phyloP scores from a whole-genome alignment of 2,113 vertebrate genomes.

The Clarias gariepinus region DNA sequence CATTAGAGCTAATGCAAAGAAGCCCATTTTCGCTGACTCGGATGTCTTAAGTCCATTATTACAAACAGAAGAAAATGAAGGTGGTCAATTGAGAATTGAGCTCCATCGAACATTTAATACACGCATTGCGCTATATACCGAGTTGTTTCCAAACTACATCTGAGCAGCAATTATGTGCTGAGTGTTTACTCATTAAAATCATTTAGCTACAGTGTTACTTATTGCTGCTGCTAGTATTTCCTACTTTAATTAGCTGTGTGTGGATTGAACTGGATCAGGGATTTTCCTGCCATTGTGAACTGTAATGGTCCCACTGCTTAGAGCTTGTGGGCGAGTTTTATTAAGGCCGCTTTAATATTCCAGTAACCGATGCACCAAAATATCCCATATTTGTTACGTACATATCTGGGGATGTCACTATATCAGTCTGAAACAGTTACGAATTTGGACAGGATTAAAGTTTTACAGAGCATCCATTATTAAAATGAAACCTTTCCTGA shows the following conservation, averaged over 20 bases:
- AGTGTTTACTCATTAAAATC: slow-evolving; percentile 33
- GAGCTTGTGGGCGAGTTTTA: slow-evolving; percentile 8
- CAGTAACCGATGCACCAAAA: background rate
- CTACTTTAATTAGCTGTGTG: slow-evolving; percentile 23
- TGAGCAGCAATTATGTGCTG: slow-evolving; percentile 27
- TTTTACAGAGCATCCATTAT: background rate
- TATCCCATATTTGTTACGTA: background rate
- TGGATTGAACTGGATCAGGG: slow-evolving; percentile 28
- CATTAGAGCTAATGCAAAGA: slow-evolving; percentile 42
- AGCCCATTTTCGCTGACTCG: slow-evolving; percentile 42
- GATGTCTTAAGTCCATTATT: slow-evolving; percentile 42
- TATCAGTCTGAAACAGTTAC: background rate
- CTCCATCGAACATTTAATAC: slow-evolving; percentile 36
- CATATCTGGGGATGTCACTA: background rate
- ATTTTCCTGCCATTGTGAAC: slow-evolving; percentile 23
- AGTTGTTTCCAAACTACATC: slow-evolving; percentile 24
- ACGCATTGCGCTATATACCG: slow-evolving; percentile 8
- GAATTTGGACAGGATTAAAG: background rate
- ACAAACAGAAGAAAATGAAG: slow-evolving; percentile 51
- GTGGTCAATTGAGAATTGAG: slow-evolving; percentile 42
- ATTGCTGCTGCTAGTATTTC: slow-evolving; percentile 19
- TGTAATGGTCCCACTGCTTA: slow-evolving; percentile 20
- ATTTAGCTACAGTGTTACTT: slow-evolving; percentile 33
- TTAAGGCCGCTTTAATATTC: background rate
- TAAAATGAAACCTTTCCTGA: background rate